Conservation (phyloP, 2,797 vertebrate genomes). For the Buceros bicornis region DNA sequence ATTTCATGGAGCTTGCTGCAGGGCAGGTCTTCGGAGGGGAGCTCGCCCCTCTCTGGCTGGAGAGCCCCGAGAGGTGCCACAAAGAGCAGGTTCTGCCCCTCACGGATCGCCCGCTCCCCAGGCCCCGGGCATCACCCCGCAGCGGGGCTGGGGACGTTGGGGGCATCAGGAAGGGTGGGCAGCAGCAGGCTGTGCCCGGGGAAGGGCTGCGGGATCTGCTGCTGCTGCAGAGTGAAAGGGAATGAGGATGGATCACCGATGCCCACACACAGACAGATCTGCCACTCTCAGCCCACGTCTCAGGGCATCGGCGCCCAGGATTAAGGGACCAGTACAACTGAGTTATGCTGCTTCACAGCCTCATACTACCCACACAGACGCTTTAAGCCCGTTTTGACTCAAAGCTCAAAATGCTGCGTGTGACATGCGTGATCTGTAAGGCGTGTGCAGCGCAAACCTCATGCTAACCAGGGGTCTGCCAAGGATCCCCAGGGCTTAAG, state of each 20-base stretch:
- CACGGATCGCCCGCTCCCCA: accelerated
- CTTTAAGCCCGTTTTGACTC: neutral
- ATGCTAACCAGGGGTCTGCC: accelerated
- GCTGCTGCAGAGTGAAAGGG: neutral
- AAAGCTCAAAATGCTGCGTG: neutral
- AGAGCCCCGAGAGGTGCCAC: neutral
- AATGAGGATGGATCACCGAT: accelerated
- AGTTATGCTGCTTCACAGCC: accelerated
- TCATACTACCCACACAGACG: accelerated
- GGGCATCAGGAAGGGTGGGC: accelerated
- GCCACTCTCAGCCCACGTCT: neutral
- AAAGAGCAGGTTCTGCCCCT: neutral
- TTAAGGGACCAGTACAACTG: accelerated
- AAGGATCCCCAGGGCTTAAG: neutral
- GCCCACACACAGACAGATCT: neutral
- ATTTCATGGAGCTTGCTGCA: neutral
- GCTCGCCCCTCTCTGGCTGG: accelerated
- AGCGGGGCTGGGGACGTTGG: neutral
- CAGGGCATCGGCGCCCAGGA: neutral
- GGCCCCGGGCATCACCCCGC: accelerated
- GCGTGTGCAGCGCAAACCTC: neutral
- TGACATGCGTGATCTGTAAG: accelerated
- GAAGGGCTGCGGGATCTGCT: neutral
- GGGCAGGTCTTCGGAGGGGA: neutral
- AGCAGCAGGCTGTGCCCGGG: neutral